Conservation (phyloP, 2,113 vertebrate genomes). For the Proteles cristata region DNA sequence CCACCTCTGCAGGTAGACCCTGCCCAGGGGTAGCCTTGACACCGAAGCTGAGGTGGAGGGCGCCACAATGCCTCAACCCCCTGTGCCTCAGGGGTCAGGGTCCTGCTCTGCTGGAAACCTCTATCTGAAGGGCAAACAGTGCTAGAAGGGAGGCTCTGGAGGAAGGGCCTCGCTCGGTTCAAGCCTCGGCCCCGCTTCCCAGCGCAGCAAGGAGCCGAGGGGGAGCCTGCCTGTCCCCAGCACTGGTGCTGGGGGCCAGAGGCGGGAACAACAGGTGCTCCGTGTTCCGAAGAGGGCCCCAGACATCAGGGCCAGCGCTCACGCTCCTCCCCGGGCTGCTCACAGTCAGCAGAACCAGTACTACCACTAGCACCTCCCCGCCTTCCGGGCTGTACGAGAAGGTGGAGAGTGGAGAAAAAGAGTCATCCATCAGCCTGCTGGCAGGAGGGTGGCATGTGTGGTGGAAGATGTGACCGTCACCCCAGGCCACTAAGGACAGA, state of each 20-base stretch:
- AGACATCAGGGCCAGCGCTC: too few relatives aligned
- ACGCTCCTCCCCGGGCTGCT: background rate
- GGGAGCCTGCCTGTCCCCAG: background rate
- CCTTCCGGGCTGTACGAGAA: background rate
- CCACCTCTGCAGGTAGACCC: background rate
- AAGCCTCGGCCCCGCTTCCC: rapidly evolving
- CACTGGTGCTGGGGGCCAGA: background rate
- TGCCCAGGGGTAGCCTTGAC: background rate
- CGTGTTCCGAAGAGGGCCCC: background rate
- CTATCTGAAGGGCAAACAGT: background rate
- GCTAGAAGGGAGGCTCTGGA: background rate
- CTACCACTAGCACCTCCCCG: background rate
- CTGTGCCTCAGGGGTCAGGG: background rate
- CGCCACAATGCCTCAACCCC: background rate
- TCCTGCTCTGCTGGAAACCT: background rate
- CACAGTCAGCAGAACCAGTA: background rate
- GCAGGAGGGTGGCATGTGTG: background rate
- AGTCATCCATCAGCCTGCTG: background rate
- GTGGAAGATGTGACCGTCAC: background rate
- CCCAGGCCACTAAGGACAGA: background rate
- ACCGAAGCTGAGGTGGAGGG: background rate
- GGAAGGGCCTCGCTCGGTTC: rapidly evolving
- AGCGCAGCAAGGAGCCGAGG: background rate
- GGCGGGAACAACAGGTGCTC: background rate
- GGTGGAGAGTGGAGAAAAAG: background rate